Percentiles rank a stretch among this genome's conserved stretches.
Evolutionary conservation across 2,797 vertebrate genomes (phyloP).

Genomic region (Acanthurus leucopareius): DNA sequence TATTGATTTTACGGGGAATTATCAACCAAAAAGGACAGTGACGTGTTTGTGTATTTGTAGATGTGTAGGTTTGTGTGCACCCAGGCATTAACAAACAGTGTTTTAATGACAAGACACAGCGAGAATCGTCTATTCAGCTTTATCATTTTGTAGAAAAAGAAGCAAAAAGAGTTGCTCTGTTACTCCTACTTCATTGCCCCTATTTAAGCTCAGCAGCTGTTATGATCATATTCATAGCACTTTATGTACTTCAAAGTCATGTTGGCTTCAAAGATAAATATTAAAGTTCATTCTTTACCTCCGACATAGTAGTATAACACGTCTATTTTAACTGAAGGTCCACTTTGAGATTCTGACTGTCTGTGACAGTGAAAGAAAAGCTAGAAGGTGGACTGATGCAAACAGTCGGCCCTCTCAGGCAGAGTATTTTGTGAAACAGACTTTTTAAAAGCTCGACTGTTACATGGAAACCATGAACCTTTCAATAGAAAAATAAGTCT

Average conservation of each 20-base stretch:
- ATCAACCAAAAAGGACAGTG: slow-evolving; percentile 8
- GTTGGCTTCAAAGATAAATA: not conserved
- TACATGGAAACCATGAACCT: not conserved
- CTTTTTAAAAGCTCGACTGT: not conserved
- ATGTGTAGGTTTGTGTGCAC: not conserved
- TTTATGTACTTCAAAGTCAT: not conserved
- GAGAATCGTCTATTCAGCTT: not conserved
- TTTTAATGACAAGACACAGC: not conserved
- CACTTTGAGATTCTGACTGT: not conserved
- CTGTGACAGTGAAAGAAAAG: not conserved
- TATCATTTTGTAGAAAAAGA: not conserved
- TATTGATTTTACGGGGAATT: slow-evolving; percentile 45
- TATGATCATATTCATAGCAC: not conserved
- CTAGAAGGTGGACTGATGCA: not conserved
- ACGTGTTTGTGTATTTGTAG: too few species aligned
- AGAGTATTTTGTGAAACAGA: not conserved
- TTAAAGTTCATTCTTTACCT: not conserved
- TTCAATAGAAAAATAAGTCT: not conserved
- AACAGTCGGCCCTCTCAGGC: not conserved
- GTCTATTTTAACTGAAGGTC: not conserved
- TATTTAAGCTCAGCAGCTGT: not conserved
- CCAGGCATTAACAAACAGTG: not conserved
- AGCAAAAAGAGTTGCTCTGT: not conserved
- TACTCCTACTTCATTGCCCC: too few species aligned
- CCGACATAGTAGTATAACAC: not conserved